A percentile compares a stretch with the other conserved stretches of the same genome.
These are phyloP conservation scores for Tiliqua scincoides DNA, from an alignment of 2,113 vertebrate genomes.

Conservation along the genomic window DNA sequence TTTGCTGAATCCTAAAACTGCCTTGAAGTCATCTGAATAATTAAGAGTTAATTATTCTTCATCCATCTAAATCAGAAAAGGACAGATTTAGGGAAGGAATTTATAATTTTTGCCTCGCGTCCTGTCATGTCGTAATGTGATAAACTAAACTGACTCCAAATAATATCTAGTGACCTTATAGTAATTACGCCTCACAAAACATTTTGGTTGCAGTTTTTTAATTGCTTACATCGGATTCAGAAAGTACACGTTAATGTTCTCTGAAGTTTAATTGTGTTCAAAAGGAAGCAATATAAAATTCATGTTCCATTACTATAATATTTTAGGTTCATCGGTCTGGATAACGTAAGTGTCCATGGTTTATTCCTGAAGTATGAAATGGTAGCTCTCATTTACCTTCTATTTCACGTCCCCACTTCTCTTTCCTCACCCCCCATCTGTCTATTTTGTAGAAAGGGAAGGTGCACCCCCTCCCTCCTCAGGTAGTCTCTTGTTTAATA, in stretches of 20 bases:
- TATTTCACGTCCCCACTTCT: conserved; percentile 14
- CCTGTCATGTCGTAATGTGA: conserved; percentile 96
- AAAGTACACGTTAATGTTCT: conserved; percentile 89
- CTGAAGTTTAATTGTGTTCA: conserved; percentile 80
- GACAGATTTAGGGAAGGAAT: conserved; percentile 99
- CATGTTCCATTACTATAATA: conserved; percentile 58
- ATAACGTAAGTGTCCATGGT: conserved; percentile 30
- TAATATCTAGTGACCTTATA: conserved; percentile 99
- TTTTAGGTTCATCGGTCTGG: conserved; percentile 51
- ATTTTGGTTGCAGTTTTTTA: conserved; percentile 93
- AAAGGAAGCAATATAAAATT: conserved; percentile 74
- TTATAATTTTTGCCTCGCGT: conserved; percentile 97
- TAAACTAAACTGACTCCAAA: conserved; percentile 99
- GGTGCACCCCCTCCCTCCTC: background rate
- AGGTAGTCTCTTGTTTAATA: conserved; percentile 32
- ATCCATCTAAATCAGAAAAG: conserved; percentile 99
- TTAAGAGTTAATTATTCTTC: conserved; percentile 99
- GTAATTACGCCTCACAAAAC: conserved; percentile 94
- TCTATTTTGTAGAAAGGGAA: conserved; percentile 28
- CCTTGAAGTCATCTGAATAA: conserved; percentile 99
- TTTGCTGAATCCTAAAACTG: conserved; percentile 94
- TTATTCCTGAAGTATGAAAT: conserved; percentile 22
- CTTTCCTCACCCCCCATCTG: background rate
- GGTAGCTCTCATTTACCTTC: background rate
- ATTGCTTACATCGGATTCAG: conserved; percentile 92